Conservation (phyloP, 2,113 vertebrate genomes). For the Triplophysa dalaica region DNA sequence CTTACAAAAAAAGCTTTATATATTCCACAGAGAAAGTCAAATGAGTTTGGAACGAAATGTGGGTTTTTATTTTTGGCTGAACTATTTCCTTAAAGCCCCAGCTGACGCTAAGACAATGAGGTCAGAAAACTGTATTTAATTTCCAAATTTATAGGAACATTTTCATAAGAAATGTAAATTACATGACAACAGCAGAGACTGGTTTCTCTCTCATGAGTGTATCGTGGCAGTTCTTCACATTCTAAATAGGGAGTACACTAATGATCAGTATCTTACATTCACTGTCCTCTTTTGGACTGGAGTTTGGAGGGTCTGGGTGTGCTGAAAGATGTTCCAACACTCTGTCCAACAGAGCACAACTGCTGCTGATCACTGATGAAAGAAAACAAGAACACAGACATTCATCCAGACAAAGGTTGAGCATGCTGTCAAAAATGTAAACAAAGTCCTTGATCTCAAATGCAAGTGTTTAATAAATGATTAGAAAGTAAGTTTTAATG, state of each 20-base stretch:
- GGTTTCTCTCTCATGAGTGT: background rate
- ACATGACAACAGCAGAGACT: background rate
- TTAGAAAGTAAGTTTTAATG: background rate
- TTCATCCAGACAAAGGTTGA: constrained; percentile 1
- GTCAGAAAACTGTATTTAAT: too few species aligned
- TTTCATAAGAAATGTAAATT: background rate
- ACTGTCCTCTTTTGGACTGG: constrained; percentile 54
- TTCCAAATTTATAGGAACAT: too few species aligned
- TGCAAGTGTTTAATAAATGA: constrained; percentile 7
- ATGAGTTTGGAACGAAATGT: too few species aligned
- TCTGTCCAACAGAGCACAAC: constrained; percentile 60
- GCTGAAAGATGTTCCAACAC: constrained; percentile 59
- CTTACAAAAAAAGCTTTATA: too few species aligned
- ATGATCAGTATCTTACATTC: constrained; percentile 61
- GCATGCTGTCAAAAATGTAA: background rate
- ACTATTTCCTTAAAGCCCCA: too few species aligned
- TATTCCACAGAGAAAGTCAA: too few species aligned
- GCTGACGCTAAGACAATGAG: too few species aligned
- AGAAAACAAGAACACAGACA: background rate
- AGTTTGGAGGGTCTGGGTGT: constrained; percentile 48
- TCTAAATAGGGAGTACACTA: background rate
- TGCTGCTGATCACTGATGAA: constrained; percentile 63
- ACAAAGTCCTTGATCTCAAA: background rate
- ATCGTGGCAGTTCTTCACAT: background rate
- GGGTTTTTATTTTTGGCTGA: too few species aligned